phyloP scores from a whole-genome alignment of 2,113 vertebrate species.

The Pungitius pungitius region DNA sequence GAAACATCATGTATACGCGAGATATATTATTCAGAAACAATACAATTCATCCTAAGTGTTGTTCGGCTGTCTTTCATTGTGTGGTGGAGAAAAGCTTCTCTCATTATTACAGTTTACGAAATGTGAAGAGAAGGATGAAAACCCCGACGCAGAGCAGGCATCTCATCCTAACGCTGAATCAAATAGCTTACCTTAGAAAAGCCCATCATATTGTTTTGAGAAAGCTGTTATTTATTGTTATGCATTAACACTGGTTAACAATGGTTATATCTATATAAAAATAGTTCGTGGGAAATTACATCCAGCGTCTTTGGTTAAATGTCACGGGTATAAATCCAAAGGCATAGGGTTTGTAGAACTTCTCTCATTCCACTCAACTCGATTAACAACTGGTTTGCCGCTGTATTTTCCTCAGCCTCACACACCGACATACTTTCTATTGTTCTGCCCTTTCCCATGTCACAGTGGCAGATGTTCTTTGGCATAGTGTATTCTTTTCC shows the following conservation, averaged over 20 bases:
- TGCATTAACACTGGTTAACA: background rate
- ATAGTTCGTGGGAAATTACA: background rate
- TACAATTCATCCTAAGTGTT: background rate
- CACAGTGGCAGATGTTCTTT: slow-evolving; percentile 13
- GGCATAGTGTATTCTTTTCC: slow-evolving; percentile 30
- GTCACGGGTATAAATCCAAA: slow-evolving; percentile 14
- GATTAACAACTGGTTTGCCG: slow-evolving; percentile 46
- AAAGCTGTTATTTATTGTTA: background rate
- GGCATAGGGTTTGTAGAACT: slow-evolving; percentile 17
- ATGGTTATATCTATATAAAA: background rate
- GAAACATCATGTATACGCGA: no score
- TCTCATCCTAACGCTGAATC: background rate
- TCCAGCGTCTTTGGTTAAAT: background rate
- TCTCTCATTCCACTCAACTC: slow-evolving; percentile 42
- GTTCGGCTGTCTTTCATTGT: background rate
- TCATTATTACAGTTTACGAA: background rate
- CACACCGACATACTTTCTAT: slow-evolving; percentile 60
- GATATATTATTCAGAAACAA: background rate
- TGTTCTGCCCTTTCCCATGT: slow-evolving; percentile 62
- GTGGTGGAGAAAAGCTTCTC: background rate
- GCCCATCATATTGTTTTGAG: background rate
- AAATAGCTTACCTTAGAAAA: background rate
- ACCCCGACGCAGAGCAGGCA: background rate
- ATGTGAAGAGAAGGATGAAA: background rate
- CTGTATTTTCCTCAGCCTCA: slow-evolving; percentile 62